Evolutionary conservation across 2,797 vertebrate genomes (phyloP).

Genomic region (Momotus momota): DNA sequence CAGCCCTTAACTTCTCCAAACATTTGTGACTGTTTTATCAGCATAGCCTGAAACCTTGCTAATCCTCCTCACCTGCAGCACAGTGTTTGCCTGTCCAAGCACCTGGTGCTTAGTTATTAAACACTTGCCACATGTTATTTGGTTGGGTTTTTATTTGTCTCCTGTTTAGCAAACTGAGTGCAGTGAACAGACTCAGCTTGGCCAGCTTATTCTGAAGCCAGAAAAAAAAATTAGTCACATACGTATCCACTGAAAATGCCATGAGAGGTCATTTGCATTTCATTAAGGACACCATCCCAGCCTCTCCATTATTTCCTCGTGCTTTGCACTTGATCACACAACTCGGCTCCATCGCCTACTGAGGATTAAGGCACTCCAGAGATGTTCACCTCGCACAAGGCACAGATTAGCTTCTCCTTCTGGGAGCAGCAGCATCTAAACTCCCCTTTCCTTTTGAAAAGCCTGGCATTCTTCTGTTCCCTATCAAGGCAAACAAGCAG

Average conservation of each 20-base stretch:
- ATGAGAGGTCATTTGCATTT: neutral
- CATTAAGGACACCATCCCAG: neutral
- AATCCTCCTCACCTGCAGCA: neutral
- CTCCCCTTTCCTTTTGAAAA: neutral
- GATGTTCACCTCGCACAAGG: neutral
- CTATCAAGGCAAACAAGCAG: neutral
- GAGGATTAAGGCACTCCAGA: neutral
- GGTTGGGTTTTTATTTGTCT: neutral
- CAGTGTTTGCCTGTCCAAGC: neutral
- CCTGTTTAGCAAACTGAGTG: neutral
- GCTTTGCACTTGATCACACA: fast-evolving
- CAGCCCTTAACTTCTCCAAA: neutral
- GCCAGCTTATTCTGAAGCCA: neutral
- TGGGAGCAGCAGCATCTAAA: neutral
- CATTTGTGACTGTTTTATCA: neutral
- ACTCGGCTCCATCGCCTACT: fast-evolving
- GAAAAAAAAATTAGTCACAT: neutral
- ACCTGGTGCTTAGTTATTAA: neutral
- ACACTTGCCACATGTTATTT: neutral
- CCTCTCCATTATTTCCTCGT: fast-evolving
- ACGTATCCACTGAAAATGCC: neutral
- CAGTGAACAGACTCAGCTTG: neutral
- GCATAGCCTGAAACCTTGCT: neutral
- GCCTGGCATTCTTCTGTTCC: neutral
- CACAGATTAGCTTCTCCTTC: neutral